Conservation (phyloP, 2,888 invertebrate species). For the Monopis laevigella region DNA sequence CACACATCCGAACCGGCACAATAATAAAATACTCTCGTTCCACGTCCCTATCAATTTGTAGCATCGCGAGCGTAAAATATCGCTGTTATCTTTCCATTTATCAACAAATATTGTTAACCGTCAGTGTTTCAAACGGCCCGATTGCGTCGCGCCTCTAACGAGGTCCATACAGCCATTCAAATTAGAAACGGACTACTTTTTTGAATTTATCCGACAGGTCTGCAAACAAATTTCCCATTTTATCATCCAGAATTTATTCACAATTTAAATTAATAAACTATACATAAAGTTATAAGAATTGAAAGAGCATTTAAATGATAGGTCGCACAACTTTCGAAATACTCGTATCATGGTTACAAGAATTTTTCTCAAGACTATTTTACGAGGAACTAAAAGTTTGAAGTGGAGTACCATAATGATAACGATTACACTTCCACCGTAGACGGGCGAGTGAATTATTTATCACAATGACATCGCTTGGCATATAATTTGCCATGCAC, state of each 20-base stretch:
- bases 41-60: constrained; percentile 43
- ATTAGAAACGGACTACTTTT: constrained; percentile 8
- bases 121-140: constrained; percentile 22
- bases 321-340: no score
- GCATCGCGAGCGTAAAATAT: constrained; percentile 40
- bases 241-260: no score
- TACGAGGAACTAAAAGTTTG: no score
- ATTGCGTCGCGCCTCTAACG: constrained; percentile 11
- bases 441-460: constrained; percentile 31
- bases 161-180: constrained; percentile 6
- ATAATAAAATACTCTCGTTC: constrained; percentile 36
- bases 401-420: constrained; percentile 18
- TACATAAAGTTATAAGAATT: no score
- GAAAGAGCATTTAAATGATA: no score
- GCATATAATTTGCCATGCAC: constrained; percentile 56
- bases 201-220: constrained; percentile 7
- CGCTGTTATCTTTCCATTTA: constrained; percentile 39
- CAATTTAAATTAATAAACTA: no score
- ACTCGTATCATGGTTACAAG: no score
- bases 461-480: constrained; percentile 55
- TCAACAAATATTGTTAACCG: constrained; percentile 32
- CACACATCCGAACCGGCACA: constrained; percentile 36
- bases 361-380: not conserved
- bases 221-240: no score
- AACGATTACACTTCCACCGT: constrained; percentile 22